Evolutionary conservation across 2,113 vertebrate species (phyloP).

Genomic region (Formicarius rufipectus): DNA sequence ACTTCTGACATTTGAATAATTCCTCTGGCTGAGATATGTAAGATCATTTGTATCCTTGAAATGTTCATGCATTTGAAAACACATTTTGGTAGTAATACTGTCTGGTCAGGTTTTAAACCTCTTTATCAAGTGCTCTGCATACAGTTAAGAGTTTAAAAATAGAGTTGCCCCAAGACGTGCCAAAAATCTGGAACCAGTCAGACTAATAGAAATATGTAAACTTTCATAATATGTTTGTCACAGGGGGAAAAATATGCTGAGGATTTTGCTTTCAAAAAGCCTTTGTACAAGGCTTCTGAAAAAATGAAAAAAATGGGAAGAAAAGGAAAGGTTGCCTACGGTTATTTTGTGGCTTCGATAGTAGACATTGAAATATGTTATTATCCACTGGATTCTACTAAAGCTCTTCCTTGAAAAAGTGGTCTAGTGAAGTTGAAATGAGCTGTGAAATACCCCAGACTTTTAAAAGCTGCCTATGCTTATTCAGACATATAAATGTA

Average conservation of each 20-base stretch:
- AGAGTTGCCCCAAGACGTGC: not conserved
- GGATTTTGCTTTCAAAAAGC: conserved; percentile 3
- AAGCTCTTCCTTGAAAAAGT: not conserved
- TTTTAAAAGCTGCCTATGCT: not conserved
- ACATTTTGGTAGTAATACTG: not conserved
- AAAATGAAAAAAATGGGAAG: not conserved
- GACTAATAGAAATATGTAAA: conserved; percentile 40
- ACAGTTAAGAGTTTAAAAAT: conserved; percentile 36
- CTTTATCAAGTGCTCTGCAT: not conserved
- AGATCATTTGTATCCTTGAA: conserved; percentile 15
- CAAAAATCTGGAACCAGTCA: conserved; percentile 41
- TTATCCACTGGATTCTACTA: not conserved
- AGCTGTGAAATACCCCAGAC: not conserved
- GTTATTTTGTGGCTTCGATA: not conserved
- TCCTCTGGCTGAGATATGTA: conserved; percentile 2
- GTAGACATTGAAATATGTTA: not conserved
- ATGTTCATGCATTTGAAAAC: not conserved
- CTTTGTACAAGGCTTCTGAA: not conserved
- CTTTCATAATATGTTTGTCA: not conserved
- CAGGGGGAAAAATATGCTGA: not conserved
- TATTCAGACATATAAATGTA: not conserved
- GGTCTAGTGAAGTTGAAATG: not conserved
- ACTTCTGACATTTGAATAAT: conserved; percentile 16
- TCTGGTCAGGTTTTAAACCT: not conserved
- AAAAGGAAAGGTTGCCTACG: not conserved